phyloP scores from a whole-genome alignment of 2,797 vertebrate genomes.

The Cynopterus sphinx region DNA sequence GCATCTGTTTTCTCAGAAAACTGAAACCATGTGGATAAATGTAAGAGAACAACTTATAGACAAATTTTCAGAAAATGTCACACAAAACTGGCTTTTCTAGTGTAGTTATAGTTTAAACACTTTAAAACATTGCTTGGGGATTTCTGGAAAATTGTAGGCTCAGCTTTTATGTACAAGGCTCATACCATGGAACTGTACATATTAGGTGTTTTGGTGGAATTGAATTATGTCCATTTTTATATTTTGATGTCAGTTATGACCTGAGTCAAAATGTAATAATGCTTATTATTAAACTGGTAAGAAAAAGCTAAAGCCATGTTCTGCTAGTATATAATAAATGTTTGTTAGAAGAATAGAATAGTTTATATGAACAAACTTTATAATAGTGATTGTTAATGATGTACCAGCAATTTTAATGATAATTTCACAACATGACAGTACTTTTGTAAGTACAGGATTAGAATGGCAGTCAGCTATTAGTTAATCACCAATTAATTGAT shows the following conservation, averaged over 20 bases:
- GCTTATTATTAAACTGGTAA: background rate
- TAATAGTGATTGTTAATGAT: background rate
- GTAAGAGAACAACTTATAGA: slow-evolving; percentile 27
- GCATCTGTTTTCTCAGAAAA: slow-evolving; percentile 38
- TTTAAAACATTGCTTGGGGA: background rate
- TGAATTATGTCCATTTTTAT: slow-evolving; percentile 7
- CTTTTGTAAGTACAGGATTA: background rate
- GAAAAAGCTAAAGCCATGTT: background rate
- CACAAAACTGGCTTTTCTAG: background rate
- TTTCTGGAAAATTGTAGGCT: background rate
- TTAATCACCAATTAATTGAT: background rate
- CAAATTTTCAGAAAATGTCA: slow-evolving; percentile 6
- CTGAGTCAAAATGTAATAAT: background rate
- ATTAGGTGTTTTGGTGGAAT: background rate
- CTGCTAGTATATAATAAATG: slow-evolving; percentile 16
- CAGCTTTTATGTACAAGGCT: background rate
- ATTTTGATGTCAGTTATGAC: background rate
- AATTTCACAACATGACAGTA: background rate
- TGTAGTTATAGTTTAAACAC: background rate
- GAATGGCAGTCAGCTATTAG: background rate
- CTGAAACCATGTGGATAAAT: background rate
- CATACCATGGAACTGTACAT: background rate
- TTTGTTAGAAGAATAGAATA: background rate
- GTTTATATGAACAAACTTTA: background rate
- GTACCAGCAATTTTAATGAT: background rate